A percentile compares a stretch with the other conserved stretches of the same genome.
Evolutionary conservation across 2,113 vertebrate genomes (phyloP).

Genomic region (Gallinago jamesoni): DNA sequence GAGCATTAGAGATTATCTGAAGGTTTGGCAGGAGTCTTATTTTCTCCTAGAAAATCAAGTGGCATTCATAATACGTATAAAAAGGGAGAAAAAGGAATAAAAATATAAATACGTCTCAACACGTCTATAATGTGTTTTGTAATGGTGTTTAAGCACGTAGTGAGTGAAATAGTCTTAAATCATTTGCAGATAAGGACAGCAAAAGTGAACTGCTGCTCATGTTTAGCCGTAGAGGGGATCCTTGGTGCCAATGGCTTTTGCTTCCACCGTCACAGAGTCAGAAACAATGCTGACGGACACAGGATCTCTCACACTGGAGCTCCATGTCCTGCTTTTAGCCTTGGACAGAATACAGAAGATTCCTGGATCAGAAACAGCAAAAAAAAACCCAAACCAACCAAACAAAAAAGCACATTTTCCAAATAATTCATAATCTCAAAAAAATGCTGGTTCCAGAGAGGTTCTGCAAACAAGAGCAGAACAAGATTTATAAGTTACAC

Average conservation of each 20-base stretch:
- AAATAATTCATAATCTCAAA: background rate
- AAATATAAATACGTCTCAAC: background rate
- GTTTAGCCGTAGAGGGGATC: background rate
- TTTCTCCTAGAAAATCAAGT: background rate
- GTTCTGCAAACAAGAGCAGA: background rate
- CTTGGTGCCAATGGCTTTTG: background rate
- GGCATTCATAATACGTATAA: background rate
- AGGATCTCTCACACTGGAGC: background rate
- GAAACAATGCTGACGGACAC: background rate
- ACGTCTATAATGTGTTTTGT: background rate
- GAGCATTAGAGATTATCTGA: background rate
- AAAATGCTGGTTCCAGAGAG: background rate
- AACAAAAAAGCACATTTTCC: background rate
- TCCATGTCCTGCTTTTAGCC: background rate
- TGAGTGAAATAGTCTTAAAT: background rate
- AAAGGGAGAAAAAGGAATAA: background rate
- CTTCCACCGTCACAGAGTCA: background rate
- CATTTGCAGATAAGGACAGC: background rate
- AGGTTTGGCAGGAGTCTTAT: background rate
- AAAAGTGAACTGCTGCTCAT: background rate
- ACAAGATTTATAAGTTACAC: background rate
- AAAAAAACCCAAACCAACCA: accelerated
- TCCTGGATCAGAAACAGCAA: background rate
- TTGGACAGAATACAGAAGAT: background rate
- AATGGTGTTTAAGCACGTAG: background rate